Evolutionary conservation across 2,888 invertebrate genomes (phyloP).

Genomic region (Lasius platythorax): DNA sequence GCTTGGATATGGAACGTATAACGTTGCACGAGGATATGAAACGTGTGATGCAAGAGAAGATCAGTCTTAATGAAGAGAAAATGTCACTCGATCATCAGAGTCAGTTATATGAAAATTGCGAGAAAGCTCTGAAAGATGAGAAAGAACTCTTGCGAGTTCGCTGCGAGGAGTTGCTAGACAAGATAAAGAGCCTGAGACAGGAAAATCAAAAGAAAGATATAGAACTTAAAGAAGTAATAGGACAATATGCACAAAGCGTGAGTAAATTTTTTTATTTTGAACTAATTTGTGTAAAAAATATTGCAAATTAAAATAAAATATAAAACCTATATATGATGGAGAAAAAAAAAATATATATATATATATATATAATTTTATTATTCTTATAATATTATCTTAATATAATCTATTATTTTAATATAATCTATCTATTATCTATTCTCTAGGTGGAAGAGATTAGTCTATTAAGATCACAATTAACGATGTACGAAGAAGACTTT

Average conservation of each 20-base stretch:
- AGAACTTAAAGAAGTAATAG: not conserved
- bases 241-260: not conserved
- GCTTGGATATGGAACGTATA: slow-evolving; percentile 60
- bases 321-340: not conserved
- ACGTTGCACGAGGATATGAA: slow-evolving; percentile 62
- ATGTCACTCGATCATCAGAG: slow-evolving; percentile 77
- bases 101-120: slow-evolving; percentile 74
- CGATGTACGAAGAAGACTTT: slow-evolving; percentile 62
- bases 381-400: not conserved
- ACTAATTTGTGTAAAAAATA: not conserved
- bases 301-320: not conserved
- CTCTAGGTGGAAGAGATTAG: slow-evolving; percentile 42
- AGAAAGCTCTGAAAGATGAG: slow-evolving; percentile 68
- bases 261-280: slow-evolving; percentile 6
- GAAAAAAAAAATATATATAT: not conserved
- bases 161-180: slow-evolving; percentile 58
- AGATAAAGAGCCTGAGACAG: slow-evolving; percentile 49
- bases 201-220: not conserved
- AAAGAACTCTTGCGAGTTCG: slow-evolving; percentile 61
- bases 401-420: too few species aligned
- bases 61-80: slow-evolving; percentile 73
- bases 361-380: not conserved
- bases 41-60: slow-evolving; percentile 67
- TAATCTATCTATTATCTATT: not conserved
- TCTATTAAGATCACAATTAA: slow-evolving; percentile 49